These are phyloP conservation scores for Pampusana beccarii DNA, from an alignment of 2,113 vertebrate genomes.

Conservation along the genomic window DNA sequence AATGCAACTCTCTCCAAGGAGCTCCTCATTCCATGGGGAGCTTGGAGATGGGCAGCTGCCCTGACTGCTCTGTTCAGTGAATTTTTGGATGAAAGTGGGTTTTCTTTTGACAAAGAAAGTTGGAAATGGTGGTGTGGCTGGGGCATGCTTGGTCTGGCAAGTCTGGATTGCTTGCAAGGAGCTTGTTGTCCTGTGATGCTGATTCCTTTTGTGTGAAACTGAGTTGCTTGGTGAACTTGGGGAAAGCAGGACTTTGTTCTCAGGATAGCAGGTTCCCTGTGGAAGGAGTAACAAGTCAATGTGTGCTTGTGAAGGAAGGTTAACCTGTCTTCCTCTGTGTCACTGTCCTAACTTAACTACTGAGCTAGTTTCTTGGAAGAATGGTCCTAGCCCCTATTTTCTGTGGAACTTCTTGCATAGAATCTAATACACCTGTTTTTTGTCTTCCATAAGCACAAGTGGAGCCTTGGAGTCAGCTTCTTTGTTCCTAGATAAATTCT, in stretches of 20 bases:
- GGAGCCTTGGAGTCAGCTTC: background rate
- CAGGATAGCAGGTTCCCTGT: background rate
- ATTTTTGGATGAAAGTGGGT: background rate
- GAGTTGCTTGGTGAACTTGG: background rate
- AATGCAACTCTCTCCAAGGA: background rate
- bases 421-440: background rate
- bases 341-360: background rate
- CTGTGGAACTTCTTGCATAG: background rate
- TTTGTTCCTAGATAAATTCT: background rate
- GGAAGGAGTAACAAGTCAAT: background rate
- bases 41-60: background rate
- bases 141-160: background rate
- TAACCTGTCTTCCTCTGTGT: background rate
- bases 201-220: background rate
- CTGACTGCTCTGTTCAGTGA: background rate
- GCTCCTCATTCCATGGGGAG: accelerated
- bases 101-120: background rate
- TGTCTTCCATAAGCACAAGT: background rate
- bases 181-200: background rate
- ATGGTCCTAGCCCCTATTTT: background rate
- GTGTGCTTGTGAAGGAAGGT: background rate
- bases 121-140: accelerated
- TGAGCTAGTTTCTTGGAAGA: background rate
- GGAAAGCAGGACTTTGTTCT: background rate
- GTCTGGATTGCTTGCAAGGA: background rate